Percentiles rank a stretch among this genome's conserved stretches.
Conservation (phyloP, 2,888 invertebrate genomes). For the Lycophotia porphyrea region DNA sequence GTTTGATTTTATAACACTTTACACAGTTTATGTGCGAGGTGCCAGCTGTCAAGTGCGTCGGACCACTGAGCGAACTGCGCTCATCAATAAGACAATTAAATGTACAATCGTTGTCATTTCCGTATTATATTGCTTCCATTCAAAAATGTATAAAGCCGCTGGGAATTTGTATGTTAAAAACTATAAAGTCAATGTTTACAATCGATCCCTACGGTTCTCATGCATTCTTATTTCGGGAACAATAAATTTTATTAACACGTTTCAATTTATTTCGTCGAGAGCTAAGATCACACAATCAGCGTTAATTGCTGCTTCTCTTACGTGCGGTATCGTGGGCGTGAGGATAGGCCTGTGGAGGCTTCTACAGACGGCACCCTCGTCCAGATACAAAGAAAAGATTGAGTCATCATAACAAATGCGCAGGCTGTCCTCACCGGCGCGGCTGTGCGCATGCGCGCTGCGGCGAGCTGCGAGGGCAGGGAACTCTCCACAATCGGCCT, state of each 20-base stretch:
- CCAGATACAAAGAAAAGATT: conserved; percentile 87
- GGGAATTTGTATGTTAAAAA: conserved; percentile 75
- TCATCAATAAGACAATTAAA: conserved; percentile 66
- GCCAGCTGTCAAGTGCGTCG: conserved; percentile 53
- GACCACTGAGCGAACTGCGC: conserved; percentile 40
- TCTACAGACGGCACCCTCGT: conserved; percentile 77
- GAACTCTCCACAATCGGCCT: conserved; percentile 85
- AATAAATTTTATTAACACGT: conserved; percentile 88
- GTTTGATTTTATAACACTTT: conserved; percentile 67
- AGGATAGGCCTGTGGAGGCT: conserved; percentile 73
- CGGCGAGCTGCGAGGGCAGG: conserved; percentile 73
- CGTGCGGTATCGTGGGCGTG: conserved; percentile 79
- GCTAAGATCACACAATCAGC: conserved; percentile 81
- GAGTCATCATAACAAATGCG: conserved; percentile 90
- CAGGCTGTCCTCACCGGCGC: conserved; percentile 76
- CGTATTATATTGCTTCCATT: conserved; percentile 75
- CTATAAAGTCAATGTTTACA: conserved; percentile 80
- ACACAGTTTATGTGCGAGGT: conserved; percentile 52
- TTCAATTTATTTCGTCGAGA: conserved; percentile 83
- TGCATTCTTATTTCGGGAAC: conserved; percentile 82
- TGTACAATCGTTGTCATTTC: conserved; percentile 74
- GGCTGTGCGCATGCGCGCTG: conserved; percentile 37
- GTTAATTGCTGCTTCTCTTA: conserved; percentile 88
- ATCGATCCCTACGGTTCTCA: conserved; percentile 81
- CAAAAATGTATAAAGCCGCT: conserved; percentile 74